phyloP scores from a whole-genome alignment of 2,888 invertebrate genomes.

The Eudasyphora cyanicolor region DNA sequence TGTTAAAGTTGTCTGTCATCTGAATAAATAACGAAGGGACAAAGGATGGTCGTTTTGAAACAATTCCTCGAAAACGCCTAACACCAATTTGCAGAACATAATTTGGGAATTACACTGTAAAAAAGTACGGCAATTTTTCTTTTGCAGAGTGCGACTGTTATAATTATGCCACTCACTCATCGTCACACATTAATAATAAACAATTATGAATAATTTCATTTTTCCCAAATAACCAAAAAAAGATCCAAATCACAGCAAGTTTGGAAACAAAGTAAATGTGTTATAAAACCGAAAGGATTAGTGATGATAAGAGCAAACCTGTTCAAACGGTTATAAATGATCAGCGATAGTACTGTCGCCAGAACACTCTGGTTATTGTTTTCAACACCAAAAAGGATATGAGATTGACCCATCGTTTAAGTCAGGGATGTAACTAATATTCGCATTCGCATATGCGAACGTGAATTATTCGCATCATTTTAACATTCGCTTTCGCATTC shows the following conservation, averaged over 20 bases:
- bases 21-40: slow-evolving; percentile 41
- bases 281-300: too few relatives aligned
- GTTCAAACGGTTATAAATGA: too few relatives aligned
- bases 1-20: slow-evolving; percentile 48
- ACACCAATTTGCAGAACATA: slow-evolving; percentile 38
- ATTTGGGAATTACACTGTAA: slow-evolving; percentile 31
- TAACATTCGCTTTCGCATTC: too few relatives aligned
- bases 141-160: too few relatives aligned
- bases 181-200: slow-evolving; percentile 62
- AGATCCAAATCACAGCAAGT: not conserved
- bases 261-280: slow-evolving; percentile 19
- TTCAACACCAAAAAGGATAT: too few relatives aligned
- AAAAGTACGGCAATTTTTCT: not conserved
- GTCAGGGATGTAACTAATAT: too few relatives aligned
- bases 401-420: too few relatives aligned
- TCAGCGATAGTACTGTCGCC: too few relatives aligned
- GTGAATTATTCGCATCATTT: too few relatives aligned
- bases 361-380: too few relatives aligned
- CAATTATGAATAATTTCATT: slow-evolving; percentile 61
- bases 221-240: not conserved
- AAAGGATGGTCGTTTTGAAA: not conserved
- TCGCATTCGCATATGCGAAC: too few relatives aligned
- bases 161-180: slow-evolving; percentile 64
- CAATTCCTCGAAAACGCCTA: slow-evolving; percentile 43
- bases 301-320: too few relatives aligned